These are phyloP conservation scores for Chymomyza costata DNA, from an alignment of 1,140 invertebrate genomes.

Conservation along the genomic window DNA sequence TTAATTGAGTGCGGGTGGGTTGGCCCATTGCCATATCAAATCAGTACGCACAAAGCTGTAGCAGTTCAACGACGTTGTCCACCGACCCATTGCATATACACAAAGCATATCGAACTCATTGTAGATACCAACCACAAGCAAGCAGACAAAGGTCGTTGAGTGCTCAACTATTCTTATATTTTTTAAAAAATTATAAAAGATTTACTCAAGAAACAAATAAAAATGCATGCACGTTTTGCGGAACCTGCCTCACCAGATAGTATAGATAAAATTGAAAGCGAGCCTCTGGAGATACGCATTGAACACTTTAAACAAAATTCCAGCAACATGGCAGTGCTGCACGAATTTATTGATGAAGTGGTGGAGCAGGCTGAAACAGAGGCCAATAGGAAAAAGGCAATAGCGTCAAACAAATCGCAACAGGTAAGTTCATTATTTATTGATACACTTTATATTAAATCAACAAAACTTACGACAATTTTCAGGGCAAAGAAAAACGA, in stretches of 20 bases:
- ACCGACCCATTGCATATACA: neutral
- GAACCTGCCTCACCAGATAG: constrained; percentile 54
- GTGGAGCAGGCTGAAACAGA: constrained; percentile 63
- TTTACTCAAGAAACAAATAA: constrained; percentile 20
- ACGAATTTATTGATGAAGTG: constrained; percentile 68
- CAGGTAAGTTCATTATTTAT: constrained; percentile 56
- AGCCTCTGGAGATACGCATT: constrained; percentile 56
- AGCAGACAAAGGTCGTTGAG: neutral
- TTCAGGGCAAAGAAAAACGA: constrained; percentile 67
- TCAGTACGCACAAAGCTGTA: neutral
- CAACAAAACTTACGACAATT: constrained; percentile 10
- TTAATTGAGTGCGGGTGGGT: neutral
- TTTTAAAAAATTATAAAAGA: constrained; percentile 4
- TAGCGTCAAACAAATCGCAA: constrained; percentile 61
- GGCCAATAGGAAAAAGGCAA: constrained; percentile 44
- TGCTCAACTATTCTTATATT: constrained; percentile 6
- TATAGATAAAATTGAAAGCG: constrained; percentile 39
- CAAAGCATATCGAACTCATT: constrained; percentile 37
- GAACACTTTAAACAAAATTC: constrained; percentile 65
- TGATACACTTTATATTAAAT: constrained; percentile 5
- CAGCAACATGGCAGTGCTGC: constrained; percentile 61
- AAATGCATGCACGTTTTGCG: constrained; percentile 72
- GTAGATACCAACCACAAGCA: constrained; percentile 53
- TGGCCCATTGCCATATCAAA: neutral
- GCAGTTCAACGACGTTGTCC: neutral